These are phyloP conservation scores for Smittia sp. DNA, from an alignment of 2,888 invertebrate species.

Conservation along the genomic window DNA sequence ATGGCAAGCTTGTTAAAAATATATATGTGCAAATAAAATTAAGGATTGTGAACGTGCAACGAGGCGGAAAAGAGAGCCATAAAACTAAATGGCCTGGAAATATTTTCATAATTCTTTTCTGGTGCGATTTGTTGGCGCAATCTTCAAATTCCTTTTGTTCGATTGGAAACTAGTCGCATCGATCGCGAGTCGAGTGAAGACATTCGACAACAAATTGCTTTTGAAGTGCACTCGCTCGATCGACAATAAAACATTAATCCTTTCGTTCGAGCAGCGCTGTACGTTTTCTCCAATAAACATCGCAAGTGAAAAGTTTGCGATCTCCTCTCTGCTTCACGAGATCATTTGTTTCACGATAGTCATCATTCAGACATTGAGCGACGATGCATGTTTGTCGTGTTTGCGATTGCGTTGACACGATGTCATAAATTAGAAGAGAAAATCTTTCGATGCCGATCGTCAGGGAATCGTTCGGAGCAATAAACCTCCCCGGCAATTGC, in stretches of 20 bases:
- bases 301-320: not conserved
- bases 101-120: conserved; percentile 17
- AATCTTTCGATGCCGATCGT: not conserved
- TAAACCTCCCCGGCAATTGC: not conserved
- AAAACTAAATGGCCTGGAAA: conserved; percentile 15
- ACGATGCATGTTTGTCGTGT: not conserved
- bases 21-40: conserved; percentile 22
- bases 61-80: conserved; percentile 11
- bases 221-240: not conserved
- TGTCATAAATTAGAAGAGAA: conserved; percentile 2
- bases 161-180: too few relatives aligned
- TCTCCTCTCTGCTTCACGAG: not conserved
- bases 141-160: not conserved
- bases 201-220: not conserved
- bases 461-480: not conserved
- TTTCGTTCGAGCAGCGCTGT: not conserved
- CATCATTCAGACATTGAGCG: not conserved
- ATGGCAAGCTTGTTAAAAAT: conserved; percentile 7
- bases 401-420: not conserved
- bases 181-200: not conserved
- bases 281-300: not conserved
- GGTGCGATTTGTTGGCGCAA: conserved; percentile 9
- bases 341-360: not conserved
- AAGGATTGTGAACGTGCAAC: not conserved
- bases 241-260: not conserved